Percentiles rank a stretch among this genome's conserved stretches.
Evolutionary conservation across 1,140 invertebrate genomes (phyloP).

Genomic region (Laupala kohalensis): DNA sequence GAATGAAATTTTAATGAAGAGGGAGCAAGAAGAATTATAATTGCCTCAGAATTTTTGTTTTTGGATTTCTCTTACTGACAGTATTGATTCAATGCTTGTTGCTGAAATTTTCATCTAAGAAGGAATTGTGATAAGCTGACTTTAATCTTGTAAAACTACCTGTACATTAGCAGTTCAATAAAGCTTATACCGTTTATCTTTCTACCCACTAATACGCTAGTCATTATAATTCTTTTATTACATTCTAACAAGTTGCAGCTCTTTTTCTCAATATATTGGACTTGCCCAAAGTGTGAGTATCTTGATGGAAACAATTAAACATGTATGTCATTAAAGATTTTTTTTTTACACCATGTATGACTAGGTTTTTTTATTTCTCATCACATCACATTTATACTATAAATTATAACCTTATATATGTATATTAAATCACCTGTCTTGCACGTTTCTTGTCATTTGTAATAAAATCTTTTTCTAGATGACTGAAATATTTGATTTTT

Average conservation of each 20-base stretch:
- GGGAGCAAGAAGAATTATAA: not conserved
- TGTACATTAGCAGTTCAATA: not conserved
- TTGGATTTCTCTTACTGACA: not conserved
- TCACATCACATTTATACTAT: not conserved
- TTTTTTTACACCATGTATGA: not conserved
- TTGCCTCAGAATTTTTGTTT: not conserved
- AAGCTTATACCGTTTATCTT: not conserved
- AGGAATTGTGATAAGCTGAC: too few relatives aligned
- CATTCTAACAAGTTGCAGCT: not conserved
- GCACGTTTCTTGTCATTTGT: not conserved
- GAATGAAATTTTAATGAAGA: not conserved
- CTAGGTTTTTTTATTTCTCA: not conserved
- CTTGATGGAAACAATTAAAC: not conserved
- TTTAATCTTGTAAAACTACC: too few relatives aligned
- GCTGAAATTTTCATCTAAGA: too few relatives aligned
- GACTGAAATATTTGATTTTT: not conserved
- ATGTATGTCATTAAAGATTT: not conserved
- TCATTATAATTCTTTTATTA: not conserved
- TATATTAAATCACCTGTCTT: not conserved
- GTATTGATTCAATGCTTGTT: not conserved
- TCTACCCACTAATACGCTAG: not conserved
- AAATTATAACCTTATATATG: not conserved
- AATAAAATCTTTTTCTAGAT: not conserved
- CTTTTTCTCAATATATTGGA: not conserved
- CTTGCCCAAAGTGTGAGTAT: not conserved